A percentile compares a stretch with the other conserved stretches of the same genome.
Evolutionary conservation across 2,113 vertebrate genomes (phyloP).

Genomic region (Corvus hawaiiensis): DNA sequence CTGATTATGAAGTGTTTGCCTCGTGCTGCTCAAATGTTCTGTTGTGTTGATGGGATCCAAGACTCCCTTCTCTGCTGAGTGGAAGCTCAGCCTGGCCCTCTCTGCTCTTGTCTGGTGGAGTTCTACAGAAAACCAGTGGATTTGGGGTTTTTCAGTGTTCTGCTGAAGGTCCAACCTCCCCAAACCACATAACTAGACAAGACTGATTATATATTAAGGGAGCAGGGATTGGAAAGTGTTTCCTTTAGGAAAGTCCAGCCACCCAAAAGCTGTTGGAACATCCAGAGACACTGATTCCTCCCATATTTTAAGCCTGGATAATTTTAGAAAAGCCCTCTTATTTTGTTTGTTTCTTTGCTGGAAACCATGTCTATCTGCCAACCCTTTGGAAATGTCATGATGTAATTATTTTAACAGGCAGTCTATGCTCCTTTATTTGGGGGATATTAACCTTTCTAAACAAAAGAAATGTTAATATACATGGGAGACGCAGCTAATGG

Average conservation of each 20-base stretch:
- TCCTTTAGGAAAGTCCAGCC: neutral
- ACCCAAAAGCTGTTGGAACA: neutral
- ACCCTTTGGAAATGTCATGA: slow-evolving; percentile 78
- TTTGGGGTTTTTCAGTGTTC: neutral
- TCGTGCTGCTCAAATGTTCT: accelerated
- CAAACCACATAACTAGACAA: accelerated
- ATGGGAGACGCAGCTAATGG: slow-evolving; percentile 76
- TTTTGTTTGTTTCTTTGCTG: slow-evolving; percentile 70
- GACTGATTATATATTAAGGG: accelerated
- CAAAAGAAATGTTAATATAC: slow-evolving; percentile 80
- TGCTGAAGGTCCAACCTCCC: neutral
- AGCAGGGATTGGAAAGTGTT: neutral
- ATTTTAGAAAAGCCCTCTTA: slow-evolving; percentile 30
- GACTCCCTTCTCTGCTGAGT: accelerated
- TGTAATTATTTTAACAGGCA: slow-evolving; percentile 86
- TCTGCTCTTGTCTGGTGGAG: accelerated
- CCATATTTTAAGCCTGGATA: slow-evolving; percentile 3
- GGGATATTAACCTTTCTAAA: slow-evolving; percentile 84
- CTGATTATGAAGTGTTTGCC: accelerated
- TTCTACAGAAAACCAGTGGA: neutral
- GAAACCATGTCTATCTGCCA: slow-evolving; percentile 70
- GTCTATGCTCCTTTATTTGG: slow-evolving; percentile 83
- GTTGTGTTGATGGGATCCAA: accelerated
- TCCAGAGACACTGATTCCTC: neutral
- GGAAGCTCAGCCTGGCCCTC: neutral